Evolutionary conservation across 2,888 invertebrate species (phyloP), one percentile per base, ranked within the genome.

Genomic region (Megastigmus dorsalis): DNA sequence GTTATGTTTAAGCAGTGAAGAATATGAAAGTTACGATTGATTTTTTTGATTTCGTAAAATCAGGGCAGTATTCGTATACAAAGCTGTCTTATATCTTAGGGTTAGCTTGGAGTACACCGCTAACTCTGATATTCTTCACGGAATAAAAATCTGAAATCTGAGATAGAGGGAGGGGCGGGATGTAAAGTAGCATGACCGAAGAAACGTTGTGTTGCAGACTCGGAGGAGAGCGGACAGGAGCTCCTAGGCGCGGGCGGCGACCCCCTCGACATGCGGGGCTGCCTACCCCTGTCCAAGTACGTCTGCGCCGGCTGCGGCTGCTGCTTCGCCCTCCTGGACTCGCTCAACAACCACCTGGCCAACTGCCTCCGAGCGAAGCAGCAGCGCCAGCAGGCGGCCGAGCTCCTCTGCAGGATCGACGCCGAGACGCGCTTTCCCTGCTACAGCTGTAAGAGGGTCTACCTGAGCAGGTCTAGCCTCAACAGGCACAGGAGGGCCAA

Each of bases 401-500:
- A 7, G 13, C 18, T 5, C 33, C 23, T 26, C 43, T 20, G 15
- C n/a, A 33, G 50, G 20, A 33, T 43, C 15, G n/a, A 45, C 4
- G 2, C 41, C 36, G 65, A 57, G 28, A 28, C 43, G 4, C 30
- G 60, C 5, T 84, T 81, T 45, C 80, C 80, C n/a, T 89, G 88
- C 77, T 80, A 80, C 33, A 84, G 82, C 20, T 89, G 89, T 75
- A 85, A 85, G 38, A 83, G 86, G 54, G 80, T 83, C 3, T 89
- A 89, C 78, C 84, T 86, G 26, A 81, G 87, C 15, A 86, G 86
- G 55, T 84, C 86, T 77, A 88, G 88, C 33, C 75, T 89, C 7
- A 83, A 80, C 15, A 82, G 87, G 30, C 89, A 89, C 75, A 82
- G 85, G 9, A 36, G 72, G 13, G 55, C 63, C 20, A 77, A 71